These are phyloP conservation scores for Kryptolebias marmoratus DNA, from an alignment of 2,113 vertebrate genomes.

Conservation along the genomic window DNA sequence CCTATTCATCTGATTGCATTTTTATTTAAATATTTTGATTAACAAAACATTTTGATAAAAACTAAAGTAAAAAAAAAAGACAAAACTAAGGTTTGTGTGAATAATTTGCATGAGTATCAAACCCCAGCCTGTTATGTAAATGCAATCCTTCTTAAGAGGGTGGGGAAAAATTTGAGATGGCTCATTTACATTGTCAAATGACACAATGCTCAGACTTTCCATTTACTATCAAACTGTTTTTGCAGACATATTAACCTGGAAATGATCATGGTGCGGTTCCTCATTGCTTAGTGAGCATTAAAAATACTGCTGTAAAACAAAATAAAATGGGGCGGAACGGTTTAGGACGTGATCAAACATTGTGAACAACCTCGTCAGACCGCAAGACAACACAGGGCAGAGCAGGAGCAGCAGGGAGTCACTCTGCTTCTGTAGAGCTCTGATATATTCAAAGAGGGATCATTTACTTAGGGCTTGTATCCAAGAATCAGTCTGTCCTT, in stretches of 20 bases:
- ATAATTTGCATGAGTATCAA: constrained; percentile 69
- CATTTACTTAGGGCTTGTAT: constrained; percentile 72
- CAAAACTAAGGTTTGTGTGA: constrained; percentile 22
- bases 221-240: constrained; percentile 70
- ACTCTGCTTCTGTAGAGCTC: constrained; percentile 23
- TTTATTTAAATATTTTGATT: constrained; percentile 15
- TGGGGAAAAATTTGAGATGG: constrained; percentile 64
- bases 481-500: constrained; percentile 75
- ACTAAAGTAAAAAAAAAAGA: constrained; percentile 13
- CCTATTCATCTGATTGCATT: not conserved
- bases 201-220: constrained; percentile 80
- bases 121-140: constrained; percentile 78
- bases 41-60: constrained; percentile 12
- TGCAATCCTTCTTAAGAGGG: constrained; percentile 72
- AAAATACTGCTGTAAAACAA: constrained; percentile 1
- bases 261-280: constrained; percentile 20
- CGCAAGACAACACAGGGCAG: constrained; percentile 41
- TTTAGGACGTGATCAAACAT: constrained; percentile 34
- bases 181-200: constrained; percentile 81
- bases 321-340: not conserved
- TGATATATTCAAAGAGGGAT: constrained; percentile 74
- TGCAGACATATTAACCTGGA: constrained; percentile 40
- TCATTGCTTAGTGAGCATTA: not conserved
- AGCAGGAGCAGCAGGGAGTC: constrained; percentile 34
- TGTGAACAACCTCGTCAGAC: constrained; percentile 48